Percentiles rank a stretch among this genome's conserved stretches.
Evolutionary conservation across 2,797 vertebrate species (phyloP).

Genomic region (Molossus molossus): DNA sequence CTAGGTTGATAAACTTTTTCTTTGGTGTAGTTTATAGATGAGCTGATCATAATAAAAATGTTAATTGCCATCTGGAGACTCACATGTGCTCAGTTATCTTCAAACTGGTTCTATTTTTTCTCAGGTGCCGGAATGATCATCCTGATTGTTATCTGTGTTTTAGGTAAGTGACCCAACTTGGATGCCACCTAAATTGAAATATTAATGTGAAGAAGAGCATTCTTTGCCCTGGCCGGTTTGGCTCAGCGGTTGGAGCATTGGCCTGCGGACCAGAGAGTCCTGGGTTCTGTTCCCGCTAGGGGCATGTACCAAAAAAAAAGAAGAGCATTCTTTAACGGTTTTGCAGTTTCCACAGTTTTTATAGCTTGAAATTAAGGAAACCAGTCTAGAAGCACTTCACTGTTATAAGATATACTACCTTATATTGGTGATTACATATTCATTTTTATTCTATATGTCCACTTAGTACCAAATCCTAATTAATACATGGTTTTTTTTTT

Average conservation of each 20-base stretch:
- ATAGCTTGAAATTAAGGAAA: constrained; percentile 50
- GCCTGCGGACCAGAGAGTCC: too few species aligned
- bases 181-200: not conserved
- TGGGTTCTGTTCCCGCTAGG: too few species aligned
- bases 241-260: too few species aligned
- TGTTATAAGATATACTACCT: not conserved
- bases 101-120: constrained; percentile 27
- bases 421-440: not conserved
- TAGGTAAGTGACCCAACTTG: constrained; percentile 14
- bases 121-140: not conserved
- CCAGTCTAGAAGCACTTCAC: not conserved
- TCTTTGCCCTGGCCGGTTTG: not conserved
- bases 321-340: not conserved
- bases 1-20: not conserved
- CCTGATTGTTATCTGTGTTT: accelerated
- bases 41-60: not conserved
- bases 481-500: constrained; percentile 22
- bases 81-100: not conserved
- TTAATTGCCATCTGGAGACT: not conserved
- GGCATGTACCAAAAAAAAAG: not conserved
- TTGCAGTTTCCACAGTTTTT: constrained; percentile 29
- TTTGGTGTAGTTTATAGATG: not conserved
- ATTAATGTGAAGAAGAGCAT: not conserved
- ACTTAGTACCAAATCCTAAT: constrained; percentile 19
- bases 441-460: not conserved